phyloP scores from a whole-genome alignment of 1,140 invertebrate genomes.

The Drosophila azteca region DNA sequence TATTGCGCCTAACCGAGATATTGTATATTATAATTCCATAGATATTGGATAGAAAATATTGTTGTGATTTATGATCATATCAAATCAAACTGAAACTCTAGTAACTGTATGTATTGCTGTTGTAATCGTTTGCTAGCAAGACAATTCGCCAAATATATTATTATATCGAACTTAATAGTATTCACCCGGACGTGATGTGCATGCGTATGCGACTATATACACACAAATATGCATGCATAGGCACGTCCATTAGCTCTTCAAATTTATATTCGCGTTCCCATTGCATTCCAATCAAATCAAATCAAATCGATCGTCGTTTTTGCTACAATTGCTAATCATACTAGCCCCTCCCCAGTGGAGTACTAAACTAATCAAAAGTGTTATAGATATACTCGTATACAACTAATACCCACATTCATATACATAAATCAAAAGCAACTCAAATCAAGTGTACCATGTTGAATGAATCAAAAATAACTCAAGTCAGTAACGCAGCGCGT shows the following conservation, averaged over 20 bases:
- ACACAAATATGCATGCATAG: constrained; percentile 6
- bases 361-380: constrained; percentile 53
- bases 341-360: constrained; percentile 21
- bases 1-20: constrained; percentile 63
- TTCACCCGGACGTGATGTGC: constrained; percentile 22
- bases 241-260: constrained; percentile 15
- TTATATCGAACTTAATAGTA: constrained; percentile 52
- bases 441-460: constrained; percentile 58
- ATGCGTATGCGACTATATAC: too few relatives aligned
- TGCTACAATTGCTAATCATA: constrained; percentile 42
- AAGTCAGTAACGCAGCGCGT: constrained; percentile 52
- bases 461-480: constrained; percentile 44
- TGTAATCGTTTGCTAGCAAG: constrained; percentile 58
- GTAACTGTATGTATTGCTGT: constrained; percentile 60
- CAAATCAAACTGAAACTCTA: constrained; percentile 71
- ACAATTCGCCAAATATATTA: constrained; percentile 68
- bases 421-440: constrained; percentile 20
- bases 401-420: constrained; percentile 1
- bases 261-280: constrained; percentile 57
- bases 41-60: constrained; percentile 68
- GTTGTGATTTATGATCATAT: constrained; percentile 81
- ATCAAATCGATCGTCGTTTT: constrained; percentile 49
- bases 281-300: constrained; percentile 66
- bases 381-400: constrained; percentile 37
- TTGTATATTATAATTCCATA: constrained; percentile 66